Evolutionary conservation across 2,797 vertebrate species (phyloP), one percentile per base, ranked within the genome.

Genomic region (Coranthus polyacanthus): DNA sequence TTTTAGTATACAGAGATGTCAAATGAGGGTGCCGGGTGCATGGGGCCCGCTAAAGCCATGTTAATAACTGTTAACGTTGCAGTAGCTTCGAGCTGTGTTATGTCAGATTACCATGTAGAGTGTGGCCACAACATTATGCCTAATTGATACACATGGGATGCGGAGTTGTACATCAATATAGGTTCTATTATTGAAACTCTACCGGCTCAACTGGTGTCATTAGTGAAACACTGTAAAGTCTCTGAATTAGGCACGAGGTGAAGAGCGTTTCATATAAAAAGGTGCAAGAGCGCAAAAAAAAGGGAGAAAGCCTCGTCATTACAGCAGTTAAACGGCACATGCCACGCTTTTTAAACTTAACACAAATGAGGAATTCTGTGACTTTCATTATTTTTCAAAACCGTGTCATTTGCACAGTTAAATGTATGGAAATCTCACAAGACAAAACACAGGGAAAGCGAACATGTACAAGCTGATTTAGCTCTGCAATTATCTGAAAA

Each of bases 1-100:
- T 82, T 92, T 79, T 39, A 82, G 81, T 93, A 91, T 80, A 91
- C 90, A 89, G 78, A 81, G 62, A 74, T 88, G 84, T 80, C 47
- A 87, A 63, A 76, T 68, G 47, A 82, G 65, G 82, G 83, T 75
- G 58, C 61, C 64, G 66, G 69, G 71, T 62, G 57, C 56, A 72
- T 13, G 39, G 46, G 38, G 64, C 71, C 38, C 82, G 90, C 82
- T 80, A 70, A 7, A 20, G 65, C 44, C 54, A 86, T 88, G 76
- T 72, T 80, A 85, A 81, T 61, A 67, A 68, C 16, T 72, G 73
- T 68, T 69, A 83, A 74, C 55, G 58, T 73, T 69, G 76, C 52
- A 45, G 66, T 71, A 65, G 64, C 82, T 73, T 12, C 53, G 43
- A 72, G 77, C 72, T 15, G 42, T 37, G 12, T 65, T 24, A 51